These are phyloP conservation scores for Chiloscyllium punctatum DNA, from an alignment of 2,797 vertebrate genomes.

Conservation along the genomic window DNA sequence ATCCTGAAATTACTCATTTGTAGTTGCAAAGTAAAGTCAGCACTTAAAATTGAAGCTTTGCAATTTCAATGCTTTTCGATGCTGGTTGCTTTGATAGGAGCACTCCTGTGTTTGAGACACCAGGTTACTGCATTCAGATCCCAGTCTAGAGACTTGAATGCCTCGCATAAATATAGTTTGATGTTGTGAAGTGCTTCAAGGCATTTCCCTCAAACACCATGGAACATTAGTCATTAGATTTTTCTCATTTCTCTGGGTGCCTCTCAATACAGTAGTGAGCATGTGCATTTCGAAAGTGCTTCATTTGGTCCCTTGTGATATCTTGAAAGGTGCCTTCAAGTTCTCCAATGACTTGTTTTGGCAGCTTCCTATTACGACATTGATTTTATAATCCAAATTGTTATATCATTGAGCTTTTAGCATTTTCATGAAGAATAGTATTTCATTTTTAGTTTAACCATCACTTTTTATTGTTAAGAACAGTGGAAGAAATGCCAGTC, in stretches of 20 bases:
- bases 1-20: background rate
- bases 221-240: background rate
- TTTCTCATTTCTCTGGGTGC: background rate
- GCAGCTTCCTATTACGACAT: background rate
- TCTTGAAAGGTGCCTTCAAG: background rate
- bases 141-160: background rate
- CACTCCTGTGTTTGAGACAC: background rate
- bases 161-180: background rate
- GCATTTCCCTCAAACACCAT: background rate
- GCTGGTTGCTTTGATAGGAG: background rate
- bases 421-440: background rate
- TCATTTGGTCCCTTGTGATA: background rate
- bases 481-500: background rate
- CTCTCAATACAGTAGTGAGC: background rate
- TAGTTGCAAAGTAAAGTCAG: background rate
- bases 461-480: background rate
- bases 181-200: background rate
- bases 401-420: background rate
- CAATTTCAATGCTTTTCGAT: background rate
- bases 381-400: background rate
- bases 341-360: background rate
- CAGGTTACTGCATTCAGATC: background rate
- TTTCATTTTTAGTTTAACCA: background rate
- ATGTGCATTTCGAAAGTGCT: background rate
- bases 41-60: background rate